These are phyloP conservation scores for Heliconius hermathena DNA, from an alignment of 1,140 invertebrate species.

Conservation along the genomic window DNA sequence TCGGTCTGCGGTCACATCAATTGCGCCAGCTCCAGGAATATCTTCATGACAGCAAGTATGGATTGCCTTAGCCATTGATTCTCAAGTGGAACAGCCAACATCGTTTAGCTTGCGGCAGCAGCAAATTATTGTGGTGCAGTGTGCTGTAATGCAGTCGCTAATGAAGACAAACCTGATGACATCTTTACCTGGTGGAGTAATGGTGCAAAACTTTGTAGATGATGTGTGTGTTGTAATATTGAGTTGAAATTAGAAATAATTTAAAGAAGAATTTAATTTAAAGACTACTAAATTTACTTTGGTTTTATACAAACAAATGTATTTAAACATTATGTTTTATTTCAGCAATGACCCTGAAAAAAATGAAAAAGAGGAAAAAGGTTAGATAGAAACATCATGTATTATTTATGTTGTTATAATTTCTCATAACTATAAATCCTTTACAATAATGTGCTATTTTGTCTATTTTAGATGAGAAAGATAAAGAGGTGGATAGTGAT, in stretches of 20 bases:
- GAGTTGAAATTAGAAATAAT: constrained; percentile 10
- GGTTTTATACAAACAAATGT: neutral
- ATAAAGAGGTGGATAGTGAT: constrained; percentile 65
- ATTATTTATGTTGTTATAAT: constrained; percentile 17
- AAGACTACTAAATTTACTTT: constrained; percentile 26
- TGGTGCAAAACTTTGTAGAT: constrained; percentile 83
- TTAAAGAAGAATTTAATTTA: neutral
- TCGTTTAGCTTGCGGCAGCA: neutral
- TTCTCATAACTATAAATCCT: constrained; percentile 19
- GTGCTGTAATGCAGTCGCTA: neutral
- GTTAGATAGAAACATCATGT: constrained; percentile 41
- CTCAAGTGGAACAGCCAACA: neutral
- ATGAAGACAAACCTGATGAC: neutral
- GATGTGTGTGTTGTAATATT: constrained; percentile 51
- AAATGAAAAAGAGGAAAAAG: constrained; percentile 71
- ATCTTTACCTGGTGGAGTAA: constrained; percentile 45
- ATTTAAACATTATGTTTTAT: constrained; percentile 46
- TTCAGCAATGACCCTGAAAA: constrained; percentile 75
- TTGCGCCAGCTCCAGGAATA: neutral
- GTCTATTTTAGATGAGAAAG: constrained; percentile 64
- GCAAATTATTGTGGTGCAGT: neutral
- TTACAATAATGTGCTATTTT: constrained; percentile 21
- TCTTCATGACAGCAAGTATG: neutral
- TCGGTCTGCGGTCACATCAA: neutral
- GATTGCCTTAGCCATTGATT: neutral